Conservation (phyloP, 2,888 invertebrate species). For the Nomada flava region DNA sequence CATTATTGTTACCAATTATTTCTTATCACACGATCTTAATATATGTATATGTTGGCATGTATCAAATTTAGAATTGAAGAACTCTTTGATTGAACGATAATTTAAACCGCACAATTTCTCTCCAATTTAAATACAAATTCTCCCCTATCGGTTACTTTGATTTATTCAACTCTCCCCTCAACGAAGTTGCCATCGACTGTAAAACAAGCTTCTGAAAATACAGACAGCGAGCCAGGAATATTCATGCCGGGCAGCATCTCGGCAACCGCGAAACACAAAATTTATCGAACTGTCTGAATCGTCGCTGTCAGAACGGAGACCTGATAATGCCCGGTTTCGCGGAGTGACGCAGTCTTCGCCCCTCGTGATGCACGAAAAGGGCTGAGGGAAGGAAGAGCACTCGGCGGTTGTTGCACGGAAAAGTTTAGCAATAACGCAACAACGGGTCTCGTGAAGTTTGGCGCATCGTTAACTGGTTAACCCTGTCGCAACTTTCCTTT, state of each 20-base stretch:
- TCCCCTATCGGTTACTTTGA: no score
- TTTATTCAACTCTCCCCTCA: no score
- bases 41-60: no score
- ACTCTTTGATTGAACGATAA: no score
- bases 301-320: conserved; percentile 35
- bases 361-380: conserved; percentile 14
- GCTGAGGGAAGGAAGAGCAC: conserved; percentile 7
- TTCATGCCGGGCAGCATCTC: background rate
- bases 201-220: no score
- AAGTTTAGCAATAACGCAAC: conserved; percentile 78
- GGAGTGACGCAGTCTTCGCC: conserved; percentile 1
- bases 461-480: conserved; percentile 68
- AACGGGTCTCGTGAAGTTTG: conserved; percentile 63
- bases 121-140: no score
- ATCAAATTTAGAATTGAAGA: no score
- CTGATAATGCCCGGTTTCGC: conserved; percentile 55
- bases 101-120: no score
- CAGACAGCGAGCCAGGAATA: no score
- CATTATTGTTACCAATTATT: no score
- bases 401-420: conserved; percentile 54
- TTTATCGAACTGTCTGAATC: conserved; percentile 2
- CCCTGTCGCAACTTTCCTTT: conserved; percentile 48
- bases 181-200: no score
- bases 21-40: no score
- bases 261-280: background rate